phyloP scores from a whole-genome alignment of 2,113 vertebrate genomes.

The Notarius quadriscutis region DNA sequence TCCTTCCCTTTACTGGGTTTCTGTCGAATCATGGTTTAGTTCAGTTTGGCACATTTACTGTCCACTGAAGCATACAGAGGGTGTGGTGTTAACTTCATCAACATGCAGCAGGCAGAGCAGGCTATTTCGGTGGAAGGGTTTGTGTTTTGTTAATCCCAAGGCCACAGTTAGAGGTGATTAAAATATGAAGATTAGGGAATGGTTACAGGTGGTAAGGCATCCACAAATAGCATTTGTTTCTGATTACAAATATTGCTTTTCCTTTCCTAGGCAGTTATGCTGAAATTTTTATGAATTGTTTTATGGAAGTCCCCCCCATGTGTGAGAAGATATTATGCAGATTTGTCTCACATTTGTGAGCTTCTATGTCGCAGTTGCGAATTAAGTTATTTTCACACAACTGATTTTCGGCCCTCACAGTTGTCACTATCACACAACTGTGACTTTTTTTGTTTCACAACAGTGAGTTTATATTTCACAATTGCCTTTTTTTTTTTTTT shows the following conservation, averaged over 20 bases:
- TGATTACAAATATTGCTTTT: not conserved
- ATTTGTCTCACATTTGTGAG: not conserved
- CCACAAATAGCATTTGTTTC: not conserved
- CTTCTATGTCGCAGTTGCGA: not conserved
- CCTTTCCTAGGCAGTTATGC: not conserved
- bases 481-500: not conserved
- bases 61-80: not conserved
- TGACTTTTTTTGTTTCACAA: not conserved
- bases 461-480: not conserved
- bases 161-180: not conserved
- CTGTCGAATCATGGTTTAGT: not conserved
- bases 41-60: not conserved
- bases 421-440: not conserved
- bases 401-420: not conserved
- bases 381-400: not conserved
- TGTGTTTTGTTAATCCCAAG: not conserved
- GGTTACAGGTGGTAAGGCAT: not conserved
- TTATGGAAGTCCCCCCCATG: not conserved
- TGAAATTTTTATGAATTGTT: not conserved
- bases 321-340: no score
- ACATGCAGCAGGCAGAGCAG: not conserved
- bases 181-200: not conserved
- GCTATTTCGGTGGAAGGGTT: not conserved
- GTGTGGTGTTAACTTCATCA: slow-evolving; percentile 27
- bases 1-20: not conserved